Conservation (phyloP, 2,113 vertebrate species). For the Atrichornis clamosus region DNA sequence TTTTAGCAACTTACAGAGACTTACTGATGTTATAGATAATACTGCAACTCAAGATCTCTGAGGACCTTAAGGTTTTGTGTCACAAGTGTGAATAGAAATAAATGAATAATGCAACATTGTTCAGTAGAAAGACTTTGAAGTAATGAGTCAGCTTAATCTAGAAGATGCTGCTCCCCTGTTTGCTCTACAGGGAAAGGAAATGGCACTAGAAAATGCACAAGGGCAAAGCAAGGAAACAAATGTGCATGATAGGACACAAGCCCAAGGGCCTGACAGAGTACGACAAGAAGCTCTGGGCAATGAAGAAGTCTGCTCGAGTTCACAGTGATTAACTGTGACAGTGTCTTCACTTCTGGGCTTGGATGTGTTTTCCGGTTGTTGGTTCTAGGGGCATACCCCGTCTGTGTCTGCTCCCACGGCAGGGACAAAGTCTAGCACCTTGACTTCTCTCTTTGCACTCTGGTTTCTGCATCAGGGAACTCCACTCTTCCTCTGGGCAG, state of each 20-base stretch:
- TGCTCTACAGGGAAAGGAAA: background rate
- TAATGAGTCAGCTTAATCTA: slow-evolving; percentile 2
- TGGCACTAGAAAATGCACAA: background rate
- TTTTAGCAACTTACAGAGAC: background rate
- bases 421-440: background rate
- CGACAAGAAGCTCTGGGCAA: background rate
- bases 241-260: background rate
- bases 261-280: background rate
- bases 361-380: background rate
- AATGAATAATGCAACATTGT: background rate
- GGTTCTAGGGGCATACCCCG: rapidly evolving
- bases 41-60: background rate
- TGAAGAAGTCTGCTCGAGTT: background rate
- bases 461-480: background rate
- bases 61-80: background rate
- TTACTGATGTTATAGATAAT: background rate
- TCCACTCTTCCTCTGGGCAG: background rate
- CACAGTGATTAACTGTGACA: background rate
- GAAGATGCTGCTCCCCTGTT: background rate
- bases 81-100: background rate
- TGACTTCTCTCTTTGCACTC: background rate
- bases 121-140: background rate
- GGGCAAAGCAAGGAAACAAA: background rate
- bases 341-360: background rate
- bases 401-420: background rate